phyloP scores from a whole-genome alignment of 2,113 vertebrate species.

The Panthera tigris region DNA sequence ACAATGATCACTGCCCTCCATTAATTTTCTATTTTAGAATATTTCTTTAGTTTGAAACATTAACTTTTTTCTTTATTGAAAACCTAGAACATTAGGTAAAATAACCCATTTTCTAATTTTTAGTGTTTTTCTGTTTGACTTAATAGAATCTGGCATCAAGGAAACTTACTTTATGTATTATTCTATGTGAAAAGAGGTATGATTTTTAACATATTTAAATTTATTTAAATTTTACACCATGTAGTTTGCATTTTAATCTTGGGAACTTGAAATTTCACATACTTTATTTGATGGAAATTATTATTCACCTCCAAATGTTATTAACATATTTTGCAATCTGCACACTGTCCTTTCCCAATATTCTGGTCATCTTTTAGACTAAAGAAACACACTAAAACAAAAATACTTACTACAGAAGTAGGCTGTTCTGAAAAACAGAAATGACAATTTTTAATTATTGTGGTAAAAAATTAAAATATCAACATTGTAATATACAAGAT shows the following conservation, averaged over 20 bases:
- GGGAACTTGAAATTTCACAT: conserved; percentile 30
- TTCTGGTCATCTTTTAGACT: conserved; percentile 22
- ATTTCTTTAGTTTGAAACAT: conserved; percentile 54
- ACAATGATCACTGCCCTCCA: neutral
- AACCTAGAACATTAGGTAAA: conserved; percentile 11
- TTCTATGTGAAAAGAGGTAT: conserved; percentile 31
- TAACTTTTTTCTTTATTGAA: conserved; percentile 46
- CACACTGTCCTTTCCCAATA: conserved; percentile 1
- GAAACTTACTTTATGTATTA: conserved; percentile 28
- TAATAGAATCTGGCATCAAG: conserved; percentile 39
- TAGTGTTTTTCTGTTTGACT: conserved; percentile 18
- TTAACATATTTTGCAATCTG: conserved; percentile 12
- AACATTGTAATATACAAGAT: conserved; percentile 33
- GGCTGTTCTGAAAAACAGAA: conserved; percentile 57
- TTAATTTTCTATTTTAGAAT: conserved; percentile 8
- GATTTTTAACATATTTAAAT: conserved; percentile 24
- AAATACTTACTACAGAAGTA: conserved; percentile 26
- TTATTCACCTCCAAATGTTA: conserved; percentile 24
- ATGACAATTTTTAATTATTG: conserved; percentile 54
- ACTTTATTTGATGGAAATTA: conserved; percentile 58
- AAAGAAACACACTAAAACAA: conserved; percentile 30
- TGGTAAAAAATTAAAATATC: conserved; percentile 57
- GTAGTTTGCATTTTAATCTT: neutral
- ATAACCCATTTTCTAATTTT: conserved; percentile 30
- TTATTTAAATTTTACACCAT: conserved; percentile 38